These are phyloP conservation scores for Chironomus tentans DNA, from an alignment of 2,888 invertebrate genomes.

Conservation along the genomic window DNA sequence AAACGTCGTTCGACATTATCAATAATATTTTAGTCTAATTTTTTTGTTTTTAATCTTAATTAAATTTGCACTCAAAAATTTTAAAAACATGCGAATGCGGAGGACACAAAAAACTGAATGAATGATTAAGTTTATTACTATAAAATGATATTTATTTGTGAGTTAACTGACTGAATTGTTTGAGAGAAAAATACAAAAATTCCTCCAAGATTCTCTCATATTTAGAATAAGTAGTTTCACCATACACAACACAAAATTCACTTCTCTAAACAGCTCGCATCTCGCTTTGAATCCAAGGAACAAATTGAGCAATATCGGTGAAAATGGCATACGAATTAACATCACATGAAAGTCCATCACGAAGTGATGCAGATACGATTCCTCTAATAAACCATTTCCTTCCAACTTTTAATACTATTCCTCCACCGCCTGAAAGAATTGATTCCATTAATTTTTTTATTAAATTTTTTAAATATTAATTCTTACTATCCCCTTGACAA, in stretches of 20 bases:
- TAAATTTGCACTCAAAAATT: no score
- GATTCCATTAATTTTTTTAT: neutral
- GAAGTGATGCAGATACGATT: conserved; percentile 10
- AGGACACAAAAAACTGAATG: no score
- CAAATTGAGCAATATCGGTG: conserved; percentile 22
- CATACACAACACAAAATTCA: no score
- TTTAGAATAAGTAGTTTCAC: no score
- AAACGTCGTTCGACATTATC: neutral
- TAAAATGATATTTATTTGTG: no score
- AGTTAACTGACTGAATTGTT: no score
- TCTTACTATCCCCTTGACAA: conserved; percentile 13
- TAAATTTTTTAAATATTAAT: neutral
- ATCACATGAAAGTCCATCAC: conserved; percentile 17
- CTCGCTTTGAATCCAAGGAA: conserved; percentile 13
- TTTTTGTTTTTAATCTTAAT: no score
- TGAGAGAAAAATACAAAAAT: no score
- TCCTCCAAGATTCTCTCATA: no score
- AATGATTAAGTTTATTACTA: no score
- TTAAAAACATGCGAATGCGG: no score
- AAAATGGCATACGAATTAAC: conserved; percentile 21
- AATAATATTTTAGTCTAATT: neutral
- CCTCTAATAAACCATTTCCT: conserved; percentile 25
- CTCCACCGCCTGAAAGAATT: conserved; percentile 3
- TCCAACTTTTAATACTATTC: conserved; percentile 9
- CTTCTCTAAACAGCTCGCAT: neutral